Conservation (phyloP, 2,888 invertebrate genomes). For the Heliconius ismenius region DNA sequence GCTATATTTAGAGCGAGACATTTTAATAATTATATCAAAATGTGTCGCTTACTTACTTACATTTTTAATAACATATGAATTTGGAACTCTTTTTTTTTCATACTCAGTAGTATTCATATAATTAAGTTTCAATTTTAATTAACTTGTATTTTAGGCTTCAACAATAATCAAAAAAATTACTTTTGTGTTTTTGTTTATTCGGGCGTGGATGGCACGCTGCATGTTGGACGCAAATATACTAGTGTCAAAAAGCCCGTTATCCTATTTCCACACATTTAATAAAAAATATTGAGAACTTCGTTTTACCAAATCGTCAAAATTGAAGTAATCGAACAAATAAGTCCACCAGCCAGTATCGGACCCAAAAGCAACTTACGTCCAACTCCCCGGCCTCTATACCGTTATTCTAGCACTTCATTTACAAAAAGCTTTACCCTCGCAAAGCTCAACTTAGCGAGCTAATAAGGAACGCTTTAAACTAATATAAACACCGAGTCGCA, state of each 20-base stretch:
- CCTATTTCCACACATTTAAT: too few relatives aligned
- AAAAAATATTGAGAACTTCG: too few relatives aligned
- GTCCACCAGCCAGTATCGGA: background rate
- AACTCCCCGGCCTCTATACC: background rate
- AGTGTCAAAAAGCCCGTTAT: too few relatives aligned
- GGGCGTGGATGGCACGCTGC: too few relatives aligned
- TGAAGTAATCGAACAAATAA: background rate
- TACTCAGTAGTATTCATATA: too few relatives aligned
- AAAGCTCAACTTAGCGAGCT: conserved; percentile 35
- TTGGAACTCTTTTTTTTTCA: too few relatives aligned
- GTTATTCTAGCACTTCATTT: background rate
- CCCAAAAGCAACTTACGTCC: background rate
- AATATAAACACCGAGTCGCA: conserved; percentile 32
- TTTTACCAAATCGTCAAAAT: background rate
- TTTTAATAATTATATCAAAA: background rate
- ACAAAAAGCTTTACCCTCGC: conserved; percentile 14
- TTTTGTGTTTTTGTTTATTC: too few relatives aligned
- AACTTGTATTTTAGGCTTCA: too few relatives aligned
- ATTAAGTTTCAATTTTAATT: too few relatives aligned
- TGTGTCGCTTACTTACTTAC: background rate
- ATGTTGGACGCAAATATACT: too few relatives aligned
- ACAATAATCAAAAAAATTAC: too few relatives aligned
- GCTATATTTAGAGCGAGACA: background rate
- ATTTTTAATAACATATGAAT: background rate
- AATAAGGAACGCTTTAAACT: conserved; percentile 40